phyloP scores from a whole-genome alignment of 2,797 vertebrate species.

The Hozukius guyotensis region DNA sequence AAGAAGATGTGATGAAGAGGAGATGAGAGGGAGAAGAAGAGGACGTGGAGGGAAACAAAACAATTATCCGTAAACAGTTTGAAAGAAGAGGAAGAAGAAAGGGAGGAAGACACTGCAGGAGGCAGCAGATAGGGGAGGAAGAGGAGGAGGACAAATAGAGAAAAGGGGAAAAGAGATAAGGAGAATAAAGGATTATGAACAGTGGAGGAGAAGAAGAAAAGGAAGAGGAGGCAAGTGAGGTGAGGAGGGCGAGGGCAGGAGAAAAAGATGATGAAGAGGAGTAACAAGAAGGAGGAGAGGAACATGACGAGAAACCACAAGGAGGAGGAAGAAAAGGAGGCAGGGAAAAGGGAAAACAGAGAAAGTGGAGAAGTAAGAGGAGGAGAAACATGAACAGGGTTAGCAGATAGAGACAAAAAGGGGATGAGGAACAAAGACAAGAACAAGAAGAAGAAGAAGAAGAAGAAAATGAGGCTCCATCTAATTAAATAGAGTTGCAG shows the following conservation, averaged over 20 bases:
- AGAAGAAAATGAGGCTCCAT: neutral
- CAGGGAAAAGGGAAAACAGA: too few relatives aligned
- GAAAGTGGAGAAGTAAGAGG: neutral
- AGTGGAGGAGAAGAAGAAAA: neutral
- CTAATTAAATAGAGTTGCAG: conserved; percentile 3
- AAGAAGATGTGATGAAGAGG: neutral
- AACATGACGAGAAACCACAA: neutral
- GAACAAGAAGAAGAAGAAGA: neutral
- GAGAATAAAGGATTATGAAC: neutral
- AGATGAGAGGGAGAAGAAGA: neutral
- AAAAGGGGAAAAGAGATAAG: neutral
- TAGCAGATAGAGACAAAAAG: too few relatives aligned
- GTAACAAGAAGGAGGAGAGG: neutral
- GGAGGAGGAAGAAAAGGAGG: neutral
- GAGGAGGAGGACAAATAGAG: neutral
- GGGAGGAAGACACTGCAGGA: neutral
- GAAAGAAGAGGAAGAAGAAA: neutral
- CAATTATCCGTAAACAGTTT: neutral
- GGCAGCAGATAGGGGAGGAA: neutral
- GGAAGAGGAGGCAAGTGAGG: neutral
- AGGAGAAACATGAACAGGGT: neutral
- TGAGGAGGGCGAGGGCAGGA: neutral
- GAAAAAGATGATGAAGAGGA: neutral
- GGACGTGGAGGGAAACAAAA: neutral
- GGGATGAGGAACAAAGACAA: neutral